A percentile compares a stretch with the other conserved stretches of the same genome.
Conservation (phyloP, 2,113 vertebrate species). For the Xenus cinereus region DNA sequence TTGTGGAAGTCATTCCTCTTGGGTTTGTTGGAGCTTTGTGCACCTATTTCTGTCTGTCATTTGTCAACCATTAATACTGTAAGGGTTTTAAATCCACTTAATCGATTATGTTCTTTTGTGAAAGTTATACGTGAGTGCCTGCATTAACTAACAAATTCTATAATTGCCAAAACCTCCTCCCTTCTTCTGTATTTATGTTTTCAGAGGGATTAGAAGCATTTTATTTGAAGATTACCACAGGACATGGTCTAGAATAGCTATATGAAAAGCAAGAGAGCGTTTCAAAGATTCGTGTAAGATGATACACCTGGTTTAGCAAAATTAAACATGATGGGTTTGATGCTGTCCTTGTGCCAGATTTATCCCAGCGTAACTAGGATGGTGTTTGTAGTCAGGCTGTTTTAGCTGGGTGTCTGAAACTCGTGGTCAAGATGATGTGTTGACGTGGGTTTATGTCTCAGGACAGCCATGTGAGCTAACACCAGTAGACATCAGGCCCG, state of each 20-base stretch:
- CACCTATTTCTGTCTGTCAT: background rate
- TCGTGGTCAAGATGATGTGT: background rate
- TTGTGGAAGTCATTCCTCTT: background rate
- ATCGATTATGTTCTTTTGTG: background rate
- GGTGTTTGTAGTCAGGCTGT: background rate
- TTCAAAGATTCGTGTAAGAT: conserved; percentile 44
- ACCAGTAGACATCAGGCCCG: background rate
- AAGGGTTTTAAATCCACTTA: background rate
- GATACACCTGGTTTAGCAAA: background rate
- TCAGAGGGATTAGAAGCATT: conserved; percentile 45
- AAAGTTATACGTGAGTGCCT: background rate
- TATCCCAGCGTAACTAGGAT: background rate
- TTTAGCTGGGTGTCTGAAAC: background rate
- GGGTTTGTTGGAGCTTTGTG: background rate
- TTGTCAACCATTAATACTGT: background rate
- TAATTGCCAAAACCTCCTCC: background rate
- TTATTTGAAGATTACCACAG: conserved; percentile 61
- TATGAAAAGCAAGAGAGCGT: conserved; percentile 7
- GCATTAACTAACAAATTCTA: background rate
- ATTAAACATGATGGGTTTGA: background rate
- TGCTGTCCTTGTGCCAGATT: background rate
- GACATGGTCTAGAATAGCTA: conserved; percentile 51
- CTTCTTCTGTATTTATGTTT: conserved; percentile 31
- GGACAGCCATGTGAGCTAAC: background rate
- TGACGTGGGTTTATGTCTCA: background rate